These are phyloP conservation scores for Oxygymnocypris stewartii DNA, from an alignment of 2,113 vertebrate species.

Conservation along the genomic window DNA sequence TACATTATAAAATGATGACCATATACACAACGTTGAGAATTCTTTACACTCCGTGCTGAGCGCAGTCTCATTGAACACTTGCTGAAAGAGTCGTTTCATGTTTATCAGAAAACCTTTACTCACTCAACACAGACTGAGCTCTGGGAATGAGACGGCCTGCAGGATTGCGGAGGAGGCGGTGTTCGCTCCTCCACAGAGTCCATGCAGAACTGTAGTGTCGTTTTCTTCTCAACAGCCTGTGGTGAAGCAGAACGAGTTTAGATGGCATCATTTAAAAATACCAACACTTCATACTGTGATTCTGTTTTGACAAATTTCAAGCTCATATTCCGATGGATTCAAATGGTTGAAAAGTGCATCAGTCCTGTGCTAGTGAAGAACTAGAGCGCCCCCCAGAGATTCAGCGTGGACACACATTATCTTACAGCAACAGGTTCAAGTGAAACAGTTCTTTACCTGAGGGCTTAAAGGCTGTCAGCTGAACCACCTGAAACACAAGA, in stretches of 20 bases:
- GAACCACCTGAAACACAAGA: constrained; percentile 77
- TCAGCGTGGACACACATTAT: neutral
- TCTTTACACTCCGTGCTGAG: neutral
- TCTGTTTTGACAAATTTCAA: neutral
- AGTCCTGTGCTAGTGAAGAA: neutral
- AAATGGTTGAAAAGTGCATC: neutral
- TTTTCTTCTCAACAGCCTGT: constrained; percentile 68
- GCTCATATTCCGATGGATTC: neutral
- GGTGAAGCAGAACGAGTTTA: neutral
- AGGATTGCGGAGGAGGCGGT: constrained; percentile 37
- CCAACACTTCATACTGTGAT: neutral
- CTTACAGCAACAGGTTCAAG: neutral
- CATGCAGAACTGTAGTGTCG: neutral
- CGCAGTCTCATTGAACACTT: neutral
- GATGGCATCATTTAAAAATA: neutral
- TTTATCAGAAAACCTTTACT: neutral
- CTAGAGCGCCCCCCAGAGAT: constrained; percentile 37
- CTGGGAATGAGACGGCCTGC: constrained; percentile 44
- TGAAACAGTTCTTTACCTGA: constrained; percentile 75
- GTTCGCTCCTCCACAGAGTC: constrained; percentile 13
- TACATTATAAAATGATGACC: neutral
- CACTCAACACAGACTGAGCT: constrained; percentile 14
- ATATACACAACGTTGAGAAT: too few relatives aligned
- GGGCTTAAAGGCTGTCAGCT: constrained; percentile 86
- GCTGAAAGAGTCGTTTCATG: neutral